Percentiles rank a stretch among this genome's conserved stretches.
Evolutionary conservation across 2,888 invertebrate species (phyloP).

Genomic region (Hirtodrosophila duncani): DNA sequence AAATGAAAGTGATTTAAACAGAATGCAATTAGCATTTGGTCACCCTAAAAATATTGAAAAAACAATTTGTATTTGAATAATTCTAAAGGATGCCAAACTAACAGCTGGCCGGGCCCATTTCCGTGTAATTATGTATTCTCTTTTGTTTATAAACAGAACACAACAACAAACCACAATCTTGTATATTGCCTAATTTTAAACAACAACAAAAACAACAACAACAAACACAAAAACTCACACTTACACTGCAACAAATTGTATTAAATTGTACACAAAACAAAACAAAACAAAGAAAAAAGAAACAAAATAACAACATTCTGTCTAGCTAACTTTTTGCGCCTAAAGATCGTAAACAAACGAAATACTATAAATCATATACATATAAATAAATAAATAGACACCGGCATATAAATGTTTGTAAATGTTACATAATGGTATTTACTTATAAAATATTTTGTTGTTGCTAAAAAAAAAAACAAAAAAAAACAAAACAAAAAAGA

Average conservation of each 20-base stretch:
- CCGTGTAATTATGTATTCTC: constrained; percentile 53
- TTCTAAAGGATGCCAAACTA: constrained; percentile 7
- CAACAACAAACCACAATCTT: constrained; percentile 29
- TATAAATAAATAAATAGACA: constrained; percentile 33
- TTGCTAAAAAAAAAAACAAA: constrained; percentile 12
- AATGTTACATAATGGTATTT: constrained; percentile 40
- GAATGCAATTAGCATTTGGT: too few relatives aligned
- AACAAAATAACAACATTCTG: constrained; percentile 22
- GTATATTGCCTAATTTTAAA: constrained; percentile 54
- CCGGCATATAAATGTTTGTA: constrained; percentile 44
- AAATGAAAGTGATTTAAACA: constrained; percentile 31
- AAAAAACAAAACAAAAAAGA: constrained; percentile 18
- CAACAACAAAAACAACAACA: constrained; percentile 5
- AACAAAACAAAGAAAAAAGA: constrained; percentile 8
- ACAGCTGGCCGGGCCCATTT: too few relatives aligned
- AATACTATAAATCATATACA: constrained; percentile 1
- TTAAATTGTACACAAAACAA: neutral
- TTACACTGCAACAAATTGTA: constrained; percentile 1
- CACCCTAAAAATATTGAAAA: constrained; percentile 18
- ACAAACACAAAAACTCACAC: constrained; percentile 8
- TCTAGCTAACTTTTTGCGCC: constrained; percentile 17
- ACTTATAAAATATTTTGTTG: constrained; percentile 40
- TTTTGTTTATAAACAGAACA: constrained; percentile 41
- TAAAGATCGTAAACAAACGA: constrained; percentile 8
- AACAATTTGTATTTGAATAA: constrained; percentile 13